A percentile compares a stretch with the other conserved stretches of the same genome.
Conservation (phyloP, 30 jellyfish, hydroid and myxozoan species). For the Aurelia sp. region DNA sequence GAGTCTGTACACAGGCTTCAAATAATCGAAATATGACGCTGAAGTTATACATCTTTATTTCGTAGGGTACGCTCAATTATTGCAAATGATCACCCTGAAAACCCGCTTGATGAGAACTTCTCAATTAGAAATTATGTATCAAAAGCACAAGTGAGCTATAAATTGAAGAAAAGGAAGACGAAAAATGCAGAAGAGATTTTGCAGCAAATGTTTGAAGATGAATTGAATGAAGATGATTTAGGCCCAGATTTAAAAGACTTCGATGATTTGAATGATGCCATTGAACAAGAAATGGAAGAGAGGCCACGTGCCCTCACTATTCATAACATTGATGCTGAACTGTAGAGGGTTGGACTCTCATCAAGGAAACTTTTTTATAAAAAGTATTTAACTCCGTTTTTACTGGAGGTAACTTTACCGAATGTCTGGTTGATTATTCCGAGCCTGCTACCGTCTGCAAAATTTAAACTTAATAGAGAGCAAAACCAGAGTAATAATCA, state of each 20-base stretch:
- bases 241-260: conserved; percentile 83
- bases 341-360: no score
- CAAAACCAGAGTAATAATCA: no score
- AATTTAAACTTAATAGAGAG: no score
- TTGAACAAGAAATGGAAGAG: conserved; percentile 52
- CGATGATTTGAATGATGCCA: conserved; percentile 84
- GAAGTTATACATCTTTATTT: background rate
- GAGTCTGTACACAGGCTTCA: no score
- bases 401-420: no score
- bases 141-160: conserved; percentile 82
- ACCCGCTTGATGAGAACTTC: conserved; percentile 81
- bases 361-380: no score
- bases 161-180: conserved; percentile 78
- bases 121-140: conserved; percentile 66
- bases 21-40: background rate
- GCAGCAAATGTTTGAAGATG: conserved; percentile 99
- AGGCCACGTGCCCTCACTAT: conserved; percentile 67
- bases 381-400: no score
- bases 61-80: background rate
- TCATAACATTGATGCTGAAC: conserved; percentile 60
- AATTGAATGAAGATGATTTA: conserved; percentile 89
- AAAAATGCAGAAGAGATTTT: conserved; percentile 92
- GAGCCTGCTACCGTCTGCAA: no score
- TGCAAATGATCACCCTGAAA: conserved; percentile 18
- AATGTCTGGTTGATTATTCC: no score